Base-by-base conservation (phyloP, 1,140 invertebrate species). In the Drosophila tristis region DNA sequence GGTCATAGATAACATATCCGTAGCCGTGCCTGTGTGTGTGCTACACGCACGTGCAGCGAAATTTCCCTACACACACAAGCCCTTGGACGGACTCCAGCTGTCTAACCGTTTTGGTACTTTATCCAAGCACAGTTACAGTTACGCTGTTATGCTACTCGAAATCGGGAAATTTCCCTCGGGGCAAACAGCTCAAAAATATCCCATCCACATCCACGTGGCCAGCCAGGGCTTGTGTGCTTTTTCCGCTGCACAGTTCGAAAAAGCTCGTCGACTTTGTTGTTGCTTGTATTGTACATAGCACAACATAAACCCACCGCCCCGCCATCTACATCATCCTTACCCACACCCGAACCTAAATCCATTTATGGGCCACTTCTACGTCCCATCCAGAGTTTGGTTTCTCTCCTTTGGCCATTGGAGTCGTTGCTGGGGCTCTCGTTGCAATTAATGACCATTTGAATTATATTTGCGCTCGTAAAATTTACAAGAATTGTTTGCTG, bases 401-500 rank as follows among this genome's bases (percentile, higher is more conserved):
- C 56, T 60, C 45, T 73, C 57, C n/a, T 61, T 57, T 50, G 31
- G 15, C 35, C 48, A 8, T 25, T 50, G 44, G 61, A 67, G 74
- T 48, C 73, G 43, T 67, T 57, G 75, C 74, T 71, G 74, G 35
- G 35, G 35, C 35, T 39, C 35, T 90, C 87, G 73, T 87, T 90
- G 82, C 84, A 87, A 90, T 90, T 90, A 90, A 90, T 90, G 87
- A 67, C 80, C 87, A 85, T 90, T 90, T 90, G 87, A 90, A 90
- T 90, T 90, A 90, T 90, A 90, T 90, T 90, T 90, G 87, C 67
- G 87, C 89, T 90, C 87, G 82, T 90, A 90, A 90, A 90, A 79
- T 90, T 90, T 90, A 90, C 87, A 90, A 90, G 80, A 90, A 90
- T 86, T 78, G 80, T 78, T 80, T 75, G 77, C 77, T 72, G 76